Evolutionary conservation across 2,888 invertebrate genomes (phyloP).

Genomic region (Ectemnius lituratus): DNA sequence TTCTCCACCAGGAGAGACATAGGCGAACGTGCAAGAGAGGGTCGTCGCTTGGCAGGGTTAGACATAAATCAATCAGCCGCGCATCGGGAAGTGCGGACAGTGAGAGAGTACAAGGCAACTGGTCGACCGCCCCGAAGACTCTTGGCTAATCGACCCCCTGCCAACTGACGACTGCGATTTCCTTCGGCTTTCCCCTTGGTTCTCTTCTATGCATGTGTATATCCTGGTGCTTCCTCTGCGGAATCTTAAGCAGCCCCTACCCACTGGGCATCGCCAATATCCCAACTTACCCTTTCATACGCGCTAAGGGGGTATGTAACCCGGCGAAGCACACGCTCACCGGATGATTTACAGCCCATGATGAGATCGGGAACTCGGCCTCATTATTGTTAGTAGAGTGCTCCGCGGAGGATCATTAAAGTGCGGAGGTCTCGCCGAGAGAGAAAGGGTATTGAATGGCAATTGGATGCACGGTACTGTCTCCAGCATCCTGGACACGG

Average conservation of each 20-base stretch:
- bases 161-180: conserved; percentile 49
- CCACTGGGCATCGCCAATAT: neutral
- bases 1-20: conserved; percentile 18
- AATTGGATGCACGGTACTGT: conserved; percentile 3
- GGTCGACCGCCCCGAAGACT: conserved; percentile 10
- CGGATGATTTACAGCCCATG: conserved; percentile 1
- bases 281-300: neutral
- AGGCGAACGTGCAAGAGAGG: conserved; percentile 47
- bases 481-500: neutral
- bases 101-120: conserved; percentile 29
- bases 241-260: conserved; percentile 51
- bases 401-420: neutral
- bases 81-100: conserved; percentile 41
- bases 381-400: conserved; percentile 7
- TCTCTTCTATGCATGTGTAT: neutral
- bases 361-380: neutral
- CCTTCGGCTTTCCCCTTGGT: neutral
- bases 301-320: neutral
- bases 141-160: conserved; percentile 16
- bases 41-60: conserved; percentile 66
- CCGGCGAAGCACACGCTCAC: neutral
- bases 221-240: conserved; percentile 21
- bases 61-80: conserved; percentile 71
- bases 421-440: conserved; percentile 1
- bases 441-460: conserved; percentile 3